Percentiles rank a stretch among this genome's conserved stretches.
phyloP scores from a whole-genome alignment of 2,888 invertebrate species.

The Drosophila hamatofila region DNA sequence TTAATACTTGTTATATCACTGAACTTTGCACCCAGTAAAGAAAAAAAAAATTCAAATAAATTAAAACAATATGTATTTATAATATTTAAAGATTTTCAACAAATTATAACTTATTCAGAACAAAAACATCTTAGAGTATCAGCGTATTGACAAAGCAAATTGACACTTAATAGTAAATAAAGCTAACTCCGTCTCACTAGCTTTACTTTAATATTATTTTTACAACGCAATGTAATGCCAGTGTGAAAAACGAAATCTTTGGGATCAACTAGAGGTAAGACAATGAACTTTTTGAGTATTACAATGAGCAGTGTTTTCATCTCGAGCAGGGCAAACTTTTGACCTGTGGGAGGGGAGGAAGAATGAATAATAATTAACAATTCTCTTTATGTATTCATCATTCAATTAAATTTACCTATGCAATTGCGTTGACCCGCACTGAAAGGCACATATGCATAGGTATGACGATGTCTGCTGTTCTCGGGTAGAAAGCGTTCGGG shows the following conservation, averaged over 20 bases:
- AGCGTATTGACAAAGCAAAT: not conserved
- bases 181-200: constrained; percentile 44
- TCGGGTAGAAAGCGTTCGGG: constrained; percentile 86
- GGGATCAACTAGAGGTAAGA: constrained; percentile 52
- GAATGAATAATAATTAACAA: not conserved
- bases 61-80: not conserved
- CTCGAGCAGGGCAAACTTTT: constrained; percentile 80
- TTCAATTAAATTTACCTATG: constrained; percentile 65
- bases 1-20: no score
- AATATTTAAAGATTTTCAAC: not conserved
- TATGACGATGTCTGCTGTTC: constrained; percentile 80
- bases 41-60: not conserved
- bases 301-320: constrained; percentile 75
- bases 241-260: constrained; percentile 41
- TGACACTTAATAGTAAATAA: not conserved
- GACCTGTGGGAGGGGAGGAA: constrained; percentile 34
- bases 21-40: no score
- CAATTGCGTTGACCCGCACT: constrained; percentile 84
- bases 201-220: constrained; percentile 57
- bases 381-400: no score
- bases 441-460: constrained; percentile 82
- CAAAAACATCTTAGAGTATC: not conserved
- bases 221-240: constrained; percentile 48
- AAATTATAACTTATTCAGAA: not conserved
- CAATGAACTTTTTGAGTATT: constrained; percentile 64